phyloP scores from a whole-genome alignment of 2,888 invertebrate genomes.

The Horisme vitalbata region DNA sequence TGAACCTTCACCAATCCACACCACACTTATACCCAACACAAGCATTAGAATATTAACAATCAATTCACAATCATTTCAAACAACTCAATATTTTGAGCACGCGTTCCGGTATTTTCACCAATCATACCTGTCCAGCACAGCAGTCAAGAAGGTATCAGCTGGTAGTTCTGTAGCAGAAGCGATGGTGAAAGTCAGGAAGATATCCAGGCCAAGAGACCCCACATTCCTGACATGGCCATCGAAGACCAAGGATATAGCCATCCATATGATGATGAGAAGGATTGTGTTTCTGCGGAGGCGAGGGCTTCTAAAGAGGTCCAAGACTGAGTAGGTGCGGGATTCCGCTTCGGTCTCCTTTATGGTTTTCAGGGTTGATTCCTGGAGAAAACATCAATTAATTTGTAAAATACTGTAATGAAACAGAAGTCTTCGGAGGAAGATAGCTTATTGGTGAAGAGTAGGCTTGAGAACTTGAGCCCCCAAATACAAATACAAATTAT shows the following conservation, averaged over 20 bases:
- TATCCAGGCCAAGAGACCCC: slow-evolving; percentile 90
- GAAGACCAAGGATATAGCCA: slow-evolving; percentile 94
- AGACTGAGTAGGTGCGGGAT: slow-evolving; percentile 88
- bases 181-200: slow-evolving; percentile 93
- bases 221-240: slow-evolving; percentile 95
- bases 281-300: slow-evolving; percentile 89
- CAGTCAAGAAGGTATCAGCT: slow-evolving; percentile 91
- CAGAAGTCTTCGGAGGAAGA: no score
- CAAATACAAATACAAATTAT: no score
- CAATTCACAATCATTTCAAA: no score
- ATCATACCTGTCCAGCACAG: slow-evolving; percentile 85
- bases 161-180: slow-evolving; percentile 93
- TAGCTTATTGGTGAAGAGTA: no score
- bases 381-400: slow-evolving; percentile 32
- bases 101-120: no score
- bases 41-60: no score
- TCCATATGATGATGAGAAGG: slow-evolving; percentile 92
- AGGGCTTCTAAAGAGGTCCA: slow-evolving; percentile 91
- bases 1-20: no score
- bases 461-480: no score
- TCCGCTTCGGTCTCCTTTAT: slow-evolving; percentile 88
- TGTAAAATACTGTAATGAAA: no score
- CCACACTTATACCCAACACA: no score
- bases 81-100: no score
- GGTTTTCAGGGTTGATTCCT: slow-evolving; percentile 86